Base-by-base conservation (phyloP, 2,113 vertebrate genomes). In the Stictonetta naevosa region DNA sequence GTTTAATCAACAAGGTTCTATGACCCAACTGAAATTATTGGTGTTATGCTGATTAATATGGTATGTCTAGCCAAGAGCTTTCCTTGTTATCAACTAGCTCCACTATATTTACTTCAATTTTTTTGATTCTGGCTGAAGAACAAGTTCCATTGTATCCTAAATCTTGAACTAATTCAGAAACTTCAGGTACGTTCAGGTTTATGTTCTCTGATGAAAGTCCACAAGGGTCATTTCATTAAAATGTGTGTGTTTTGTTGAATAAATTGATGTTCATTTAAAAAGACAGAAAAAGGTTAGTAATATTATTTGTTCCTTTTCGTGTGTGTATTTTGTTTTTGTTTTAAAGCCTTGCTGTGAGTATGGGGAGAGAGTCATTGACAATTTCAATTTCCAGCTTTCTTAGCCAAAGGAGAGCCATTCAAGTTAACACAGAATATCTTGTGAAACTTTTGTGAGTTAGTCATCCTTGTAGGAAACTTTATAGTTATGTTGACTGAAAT, bases 381-480 rank as follows among this genome's bases (percentile, higher is more conserved):
- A 34, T 91, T 93, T 91, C 52, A 7, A 52, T 85, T 91, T 88
- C 29, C 40, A 63, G 90, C 18, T 77, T 93, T 95, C 21, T n/a
- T 76, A 95, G 75, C 53, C 28, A 86, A 92, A 88, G 87, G 73
- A 80, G 71, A 89, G 33, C 44, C 88, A 5, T 85, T 82, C 79
- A 68, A 94, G 31, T 74, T 93, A 88, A 83, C 53, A 62, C 40
- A 71, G 59, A 80, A 17, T 95, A 77, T 66, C 8, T 91, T 82
- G 38, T 87, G 66, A 75, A 94, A 90, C 81, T 82, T 89, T 72
- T 91, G 71, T 75, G 72, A 56, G 71, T 48, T 73, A 53, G 62
- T 58, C 42, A 16, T 76, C 1, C 1, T 16, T 89, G 62, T 33
- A 83, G 88, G 44, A 73, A 38, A 60, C 33, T 82, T 19, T 53